Evolutionary conservation across 1,140 invertebrate species (phyloP), one percentile per base, ranked within the genome.

Genomic region (Drosophila burlai): DNA sequence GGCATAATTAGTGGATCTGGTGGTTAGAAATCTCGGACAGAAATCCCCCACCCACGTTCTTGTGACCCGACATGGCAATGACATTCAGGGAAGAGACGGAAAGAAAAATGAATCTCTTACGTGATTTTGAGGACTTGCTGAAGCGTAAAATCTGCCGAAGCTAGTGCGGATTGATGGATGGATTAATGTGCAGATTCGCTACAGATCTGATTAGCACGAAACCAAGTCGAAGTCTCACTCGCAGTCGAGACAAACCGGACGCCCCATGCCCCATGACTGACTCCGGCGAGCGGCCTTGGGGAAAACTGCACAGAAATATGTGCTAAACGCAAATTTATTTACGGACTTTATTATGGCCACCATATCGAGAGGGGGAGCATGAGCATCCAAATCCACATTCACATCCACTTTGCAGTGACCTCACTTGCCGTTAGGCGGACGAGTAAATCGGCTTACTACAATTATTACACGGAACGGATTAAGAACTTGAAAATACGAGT

Each of bases 321-420:
- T 87, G 83, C 64, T 87, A 89, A 87, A 80, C 74, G 81, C 65
- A 65, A 83, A 86, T 71, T 74, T 85, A 85, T 84, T 84, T 84
- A 68, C 73, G 72, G 45, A 65, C 50, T 81, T 69, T 63, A 74
- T 80, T 63, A 79, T 82, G 69, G 31, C 65, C 76, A 45, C 61
- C 58, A 60, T 55, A 87, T 72, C 54, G 45, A 80, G 69, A 61
- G 49, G 60, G 62, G 45, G 26, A 29, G 26, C 26, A 29, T 64
- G 45, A 66, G 42, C 29, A 50, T 29, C 43, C 9, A 38, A n/a
- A 29, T 26, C 11, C 50, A 34, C 47, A 49, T 29, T 49, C 47
- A 49, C 15, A 49, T 64, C 34, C 54, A 64, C 24, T 64, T 42
- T 62, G 21, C 8, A 2, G 63, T 84, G 83, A 86, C 80, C 84